Percentiles rank a stretch among this genome's conserved stretches.
Evolutionary conservation across 2,113 vertebrate species (phyloP).

Genomic region (Hyperopisus bebe): DNA sequence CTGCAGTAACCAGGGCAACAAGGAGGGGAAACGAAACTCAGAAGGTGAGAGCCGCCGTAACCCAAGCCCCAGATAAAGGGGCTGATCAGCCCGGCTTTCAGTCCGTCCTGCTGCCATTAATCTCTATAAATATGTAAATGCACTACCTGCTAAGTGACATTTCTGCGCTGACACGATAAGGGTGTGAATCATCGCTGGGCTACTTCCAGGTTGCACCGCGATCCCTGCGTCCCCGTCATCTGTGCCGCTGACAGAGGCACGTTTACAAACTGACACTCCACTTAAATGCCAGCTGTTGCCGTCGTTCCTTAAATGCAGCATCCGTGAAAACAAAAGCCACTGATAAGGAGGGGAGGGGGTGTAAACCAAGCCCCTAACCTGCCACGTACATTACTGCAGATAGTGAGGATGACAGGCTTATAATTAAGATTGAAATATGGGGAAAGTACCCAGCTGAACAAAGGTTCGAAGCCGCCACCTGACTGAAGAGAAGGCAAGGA

Average conservation of each 20-base stretch:
- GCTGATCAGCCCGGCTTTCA: background rate
- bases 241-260: background rate
- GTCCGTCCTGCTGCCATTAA: background rate
- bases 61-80: background rate
- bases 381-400: background rate
- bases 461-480: background rate
- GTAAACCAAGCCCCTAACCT: background rate
- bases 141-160: slow-evolving; percentile 7
- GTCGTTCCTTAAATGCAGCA: background rate
- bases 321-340: slow-evolving; percentile 5
- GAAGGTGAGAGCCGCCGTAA: background rate
- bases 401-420: background rate
- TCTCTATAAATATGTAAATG: slow-evolving; percentile 14
- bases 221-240: background rate
- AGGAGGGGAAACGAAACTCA: background rate
- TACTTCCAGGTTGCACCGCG: background rate
- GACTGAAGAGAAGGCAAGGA: background rate
- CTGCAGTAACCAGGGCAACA: background rate
- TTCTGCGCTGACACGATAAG: slow-evolving; percentile 3
- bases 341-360: background rate
- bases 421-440: background rate
- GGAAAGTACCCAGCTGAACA: background rate
- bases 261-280: background rate
- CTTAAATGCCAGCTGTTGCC: slow-evolving; percentile 13
- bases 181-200: background rate